Conservation (phyloP, 2,797 vertebrate genomes). For the Galaxias olidus region DNA sequence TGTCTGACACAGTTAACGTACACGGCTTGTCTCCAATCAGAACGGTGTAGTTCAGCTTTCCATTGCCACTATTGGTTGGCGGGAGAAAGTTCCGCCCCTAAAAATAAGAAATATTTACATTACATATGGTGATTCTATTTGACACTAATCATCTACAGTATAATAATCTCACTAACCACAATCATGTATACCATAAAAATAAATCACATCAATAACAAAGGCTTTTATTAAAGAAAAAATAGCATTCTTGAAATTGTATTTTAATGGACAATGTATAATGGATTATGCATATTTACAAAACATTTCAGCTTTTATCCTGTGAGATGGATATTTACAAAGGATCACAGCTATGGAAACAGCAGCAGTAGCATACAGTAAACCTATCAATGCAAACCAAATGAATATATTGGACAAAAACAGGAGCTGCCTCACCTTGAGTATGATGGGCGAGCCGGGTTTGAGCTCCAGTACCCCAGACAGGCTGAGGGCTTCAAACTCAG, state of each 20-base stretch:
- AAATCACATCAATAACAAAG: too few relatives aligned
- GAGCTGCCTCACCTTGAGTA: constrained; percentile 85
- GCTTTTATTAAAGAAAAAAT: too few relatives aligned
- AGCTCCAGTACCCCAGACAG: constrained; percentile 90
- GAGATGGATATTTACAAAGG: not conserved
- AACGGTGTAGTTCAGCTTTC: constrained; percentile 95
- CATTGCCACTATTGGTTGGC: constrained; percentile 87
- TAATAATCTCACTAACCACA: too few relatives aligned
- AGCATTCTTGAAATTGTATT: too few relatives aligned
- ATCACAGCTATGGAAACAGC: not conserved
- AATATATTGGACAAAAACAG: not conserved
- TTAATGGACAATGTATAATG: too few relatives aligned
- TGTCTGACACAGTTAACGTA: constrained; percentile 90
- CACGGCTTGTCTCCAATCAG: constrained; percentile 94
- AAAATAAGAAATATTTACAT: constrained; percentile 15
- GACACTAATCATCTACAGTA: too few relatives aligned
- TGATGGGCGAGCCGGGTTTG: constrained; percentile 96
- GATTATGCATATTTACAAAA: too few relatives aligned
- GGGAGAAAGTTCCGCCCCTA: constrained; percentile 96
- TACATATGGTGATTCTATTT: too few relatives aligned
- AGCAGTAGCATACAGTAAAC: not conserved
- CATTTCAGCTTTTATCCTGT: too few relatives aligned
- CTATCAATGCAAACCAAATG: too few relatives aligned
- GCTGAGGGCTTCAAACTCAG: constrained; percentile 89
- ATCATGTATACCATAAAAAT: too few relatives aligned